Conservation (phyloP, 1,140 invertebrate species). For the Hormaphis cornu region DNA sequence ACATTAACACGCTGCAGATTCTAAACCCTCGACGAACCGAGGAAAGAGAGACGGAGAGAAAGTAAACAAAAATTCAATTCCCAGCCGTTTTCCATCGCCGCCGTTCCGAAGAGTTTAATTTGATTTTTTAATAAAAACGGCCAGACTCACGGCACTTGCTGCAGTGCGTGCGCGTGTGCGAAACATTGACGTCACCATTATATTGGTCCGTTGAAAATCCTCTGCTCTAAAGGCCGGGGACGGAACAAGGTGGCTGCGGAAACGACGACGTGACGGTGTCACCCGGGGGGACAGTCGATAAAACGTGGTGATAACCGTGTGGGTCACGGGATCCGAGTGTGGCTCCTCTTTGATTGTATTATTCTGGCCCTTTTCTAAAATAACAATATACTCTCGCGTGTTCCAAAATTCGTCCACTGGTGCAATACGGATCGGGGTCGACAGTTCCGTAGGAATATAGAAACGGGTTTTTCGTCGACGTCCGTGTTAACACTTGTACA, state of each 20-base stretch:
- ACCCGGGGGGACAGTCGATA: constrained; percentile 20
- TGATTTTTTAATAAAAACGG: constrained; percentile 19
- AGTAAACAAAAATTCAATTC: constrained; percentile 13
- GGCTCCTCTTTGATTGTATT: constrained; percentile 31
- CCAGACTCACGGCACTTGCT: not conserved
- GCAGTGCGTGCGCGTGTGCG: not conserved
- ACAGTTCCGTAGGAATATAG: too few relatives aligned
- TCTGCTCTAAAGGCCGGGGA: not conserved
- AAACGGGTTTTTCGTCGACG: too few relatives aligned
- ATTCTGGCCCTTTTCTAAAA: not conserved
- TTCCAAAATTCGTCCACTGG: too few relatives aligned
- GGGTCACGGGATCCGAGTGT: constrained; percentile 25
- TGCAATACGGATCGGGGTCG: too few relatives aligned
- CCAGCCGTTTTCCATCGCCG: not conserved
- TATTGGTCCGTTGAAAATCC: constrained; percentile 5
- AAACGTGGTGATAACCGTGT: constrained; percentile 23
- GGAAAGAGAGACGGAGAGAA: not conserved
- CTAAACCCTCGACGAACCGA: too few relatives aligned
- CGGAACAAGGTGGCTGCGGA: too few relatives aligned
- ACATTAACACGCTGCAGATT: too few relatives aligned
- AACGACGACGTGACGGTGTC: not conserved
- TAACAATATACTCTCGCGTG: too few relatives aligned
- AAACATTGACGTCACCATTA: constrained; percentile 14
- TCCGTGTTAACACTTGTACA: too few relatives aligned
- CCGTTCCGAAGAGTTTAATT: too few relatives aligned